These are phyloP conservation scores for Aphidius colemani DNA, from an alignment of 2,888 invertebrate species.

Conservation along the genomic window DNA sequence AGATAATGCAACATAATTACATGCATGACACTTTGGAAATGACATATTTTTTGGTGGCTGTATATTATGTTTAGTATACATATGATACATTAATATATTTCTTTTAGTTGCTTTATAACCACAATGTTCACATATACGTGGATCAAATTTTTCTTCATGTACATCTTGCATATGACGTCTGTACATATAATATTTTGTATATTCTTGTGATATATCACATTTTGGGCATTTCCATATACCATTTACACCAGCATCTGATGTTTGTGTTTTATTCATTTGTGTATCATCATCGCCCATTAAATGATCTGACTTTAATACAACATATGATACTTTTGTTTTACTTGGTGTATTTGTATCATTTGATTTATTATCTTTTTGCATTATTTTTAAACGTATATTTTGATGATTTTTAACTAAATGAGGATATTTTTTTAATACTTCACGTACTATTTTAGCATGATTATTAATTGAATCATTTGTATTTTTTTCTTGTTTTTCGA, in stretches of 20 bases:
- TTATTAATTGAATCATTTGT: slow-evolving; percentile 60
- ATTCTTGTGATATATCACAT: slow-evolving; percentile 66
- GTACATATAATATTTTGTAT: slow-evolving; percentile 78
- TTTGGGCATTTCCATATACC: slow-evolving; percentile 84
- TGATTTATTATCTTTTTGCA: slow-evolving; percentile 65
- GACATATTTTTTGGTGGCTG: slow-evolving; percentile 70
- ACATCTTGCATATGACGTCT: slow-evolving; percentile 81
- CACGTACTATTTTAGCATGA: slow-evolving; percentile 86
- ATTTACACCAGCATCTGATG: slow-evolving; percentile 64
- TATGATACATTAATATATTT: slow-evolving; percentile 77
- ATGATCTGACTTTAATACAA: slow-evolving; percentile 61
- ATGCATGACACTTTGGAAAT: slow-evolving; percentile 80
- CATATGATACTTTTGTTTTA: slow-evolving; percentile 61
- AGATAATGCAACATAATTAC: slow-evolving; percentile 77
- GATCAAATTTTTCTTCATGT: slow-evolving; percentile 78
- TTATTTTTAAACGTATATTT: slow-evolving; percentile 84
- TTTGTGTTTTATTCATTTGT: slow-evolving; percentile 23
- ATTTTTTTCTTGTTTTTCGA: slow-evolving; percentile 56
- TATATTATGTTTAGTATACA: slow-evolving; percentile 79
- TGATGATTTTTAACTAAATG: slow-evolving; percentile 85
- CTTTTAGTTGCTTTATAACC: slow-evolving; percentile 77
- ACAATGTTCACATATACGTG: slow-evolving; percentile 82
- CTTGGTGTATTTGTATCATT: slow-evolving; percentile 43
- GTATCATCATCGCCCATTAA: slow-evolving; percentile 45
- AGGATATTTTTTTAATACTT: slow-evolving; percentile 86